Conservation (phyloP, 2,113 vertebrate genomes). For the Chionodraco myersi region DNA sequence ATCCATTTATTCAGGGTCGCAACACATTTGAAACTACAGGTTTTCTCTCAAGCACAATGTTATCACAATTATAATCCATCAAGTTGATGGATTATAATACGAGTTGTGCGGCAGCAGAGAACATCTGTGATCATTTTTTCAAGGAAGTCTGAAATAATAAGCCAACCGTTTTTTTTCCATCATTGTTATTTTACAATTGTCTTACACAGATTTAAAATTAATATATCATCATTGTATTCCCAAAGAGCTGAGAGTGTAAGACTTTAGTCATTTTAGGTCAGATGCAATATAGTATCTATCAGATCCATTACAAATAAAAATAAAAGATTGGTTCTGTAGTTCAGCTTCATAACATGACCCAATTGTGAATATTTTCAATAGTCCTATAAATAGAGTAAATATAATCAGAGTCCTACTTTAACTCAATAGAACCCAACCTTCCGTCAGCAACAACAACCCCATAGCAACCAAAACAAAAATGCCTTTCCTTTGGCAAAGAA, state of each 20-base stretch:
- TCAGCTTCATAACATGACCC: slow-evolving; percentile 8
- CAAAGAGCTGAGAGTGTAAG: slow-evolving; percentile 5
- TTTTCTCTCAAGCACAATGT: slow-evolving; percentile 51
- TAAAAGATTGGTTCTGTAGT: background rate
- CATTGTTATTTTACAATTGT: slow-evolving; percentile 13
- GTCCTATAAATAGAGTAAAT: too few relatives aligned
- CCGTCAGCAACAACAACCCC: background rate
- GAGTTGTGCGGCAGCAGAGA: slow-evolving; percentile 24
- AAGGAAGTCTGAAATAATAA: slow-evolving; percentile 40
- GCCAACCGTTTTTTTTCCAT: slow-evolving; percentile 2
- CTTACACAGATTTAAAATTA: slow-evolving; percentile 17
- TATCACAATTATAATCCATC: slow-evolving; percentile 56
- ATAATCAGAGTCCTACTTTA: background rate
- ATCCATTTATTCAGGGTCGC: slow-evolving; percentile 82
- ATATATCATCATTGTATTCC: slow-evolving; percentile 12
- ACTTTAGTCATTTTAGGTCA: slow-evolving; percentile 7
- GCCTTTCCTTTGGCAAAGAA: background rate
- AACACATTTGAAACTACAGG: slow-evolving; percentile 82
- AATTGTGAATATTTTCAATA: background rate
- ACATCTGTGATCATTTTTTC: slow-evolving; percentile 38
- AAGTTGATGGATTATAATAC: slow-evolving; percentile 47
- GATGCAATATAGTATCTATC: slow-evolving; percentile 11
- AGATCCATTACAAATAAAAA: background rate
- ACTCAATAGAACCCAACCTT: background rate
- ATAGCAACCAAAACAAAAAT: background rate